Conservation (phyloP, 2,797 vertebrate species). For the Channallabes apus region DNA sequence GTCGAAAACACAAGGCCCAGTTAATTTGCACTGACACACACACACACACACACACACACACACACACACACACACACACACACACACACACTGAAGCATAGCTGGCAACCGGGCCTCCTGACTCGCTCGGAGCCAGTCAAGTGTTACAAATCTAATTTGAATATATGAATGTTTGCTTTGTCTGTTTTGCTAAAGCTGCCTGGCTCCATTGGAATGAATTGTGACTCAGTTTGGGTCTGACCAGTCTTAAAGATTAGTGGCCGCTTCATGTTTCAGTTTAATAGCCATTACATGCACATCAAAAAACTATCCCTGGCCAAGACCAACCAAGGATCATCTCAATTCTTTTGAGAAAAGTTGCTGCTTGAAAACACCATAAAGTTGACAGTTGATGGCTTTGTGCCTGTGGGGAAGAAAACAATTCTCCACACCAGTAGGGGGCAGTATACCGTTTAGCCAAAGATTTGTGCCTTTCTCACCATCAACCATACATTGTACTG, state of each 20-base stretch:
- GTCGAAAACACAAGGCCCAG: slow-evolving; percentile 68
- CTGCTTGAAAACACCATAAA: not conserved
- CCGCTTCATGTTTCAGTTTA: not conserved
- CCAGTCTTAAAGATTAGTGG: not conserved
- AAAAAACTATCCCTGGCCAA: not conserved
- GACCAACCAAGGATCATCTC: not conserved
- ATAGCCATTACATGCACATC: not conserved
- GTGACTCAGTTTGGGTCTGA: slow-evolving; percentile 54
- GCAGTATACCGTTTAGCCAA: not conserved
- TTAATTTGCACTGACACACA: slow-evolving; percentile 77
- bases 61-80: slow-evolving; percentile 26
- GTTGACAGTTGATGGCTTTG: not conserved
- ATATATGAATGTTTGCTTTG: slow-evolving; percentile 81
- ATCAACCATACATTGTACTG: no score
- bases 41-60: slow-evolving; percentile 40
- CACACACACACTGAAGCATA: slow-evolving; percentile 32
- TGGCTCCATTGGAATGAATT: slow-evolving; percentile 51
- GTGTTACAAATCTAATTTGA: slow-evolving; percentile 84
- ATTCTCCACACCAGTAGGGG: not conserved
- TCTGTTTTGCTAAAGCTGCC: slow-evolving; percentile 68
- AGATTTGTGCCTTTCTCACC: no score
- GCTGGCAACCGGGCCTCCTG: slow-evolving; percentile 55
- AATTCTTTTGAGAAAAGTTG: not conserved
- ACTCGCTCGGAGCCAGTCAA: slow-evolving; percentile 71
- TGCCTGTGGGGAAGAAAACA: not conserved